These are phyloP conservation scores for Xestia c-nigrum DNA, from an alignment of 2,888 invertebrate species.

Conservation along the genomic window DNA sequence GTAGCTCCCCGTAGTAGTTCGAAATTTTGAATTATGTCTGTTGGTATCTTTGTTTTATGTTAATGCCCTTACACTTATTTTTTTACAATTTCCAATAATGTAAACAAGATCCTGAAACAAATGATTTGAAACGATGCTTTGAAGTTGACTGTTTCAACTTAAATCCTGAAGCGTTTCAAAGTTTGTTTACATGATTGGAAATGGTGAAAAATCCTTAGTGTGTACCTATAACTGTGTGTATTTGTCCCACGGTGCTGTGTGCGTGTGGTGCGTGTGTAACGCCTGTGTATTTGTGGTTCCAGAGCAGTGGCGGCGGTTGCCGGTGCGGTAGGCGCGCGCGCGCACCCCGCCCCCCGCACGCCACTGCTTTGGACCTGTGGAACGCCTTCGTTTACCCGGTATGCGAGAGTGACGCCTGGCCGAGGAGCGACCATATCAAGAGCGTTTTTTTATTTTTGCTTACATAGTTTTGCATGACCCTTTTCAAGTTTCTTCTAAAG, in stretches of 20 bases:
- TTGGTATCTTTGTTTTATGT: slow-evolving; percentile 63
- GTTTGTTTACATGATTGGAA: slow-evolving; percentile 40
- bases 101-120: slow-evolving; percentile 31
- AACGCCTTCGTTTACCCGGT: slow-evolving; percentile 93
- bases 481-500: slow-evolving; percentile 16
- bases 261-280: slow-evolving; percentile 81
- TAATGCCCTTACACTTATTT: slow-evolving; percentile 39
- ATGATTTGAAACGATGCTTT: not conserved
- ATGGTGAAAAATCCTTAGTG: slow-evolving; percentile 23
- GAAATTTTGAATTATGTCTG: slow-evolving; percentile 51
- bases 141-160: not conserved
- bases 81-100: slow-evolving; percentile 46
- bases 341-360: slow-evolving; percentile 93
- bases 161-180: slow-evolving; percentile 22
- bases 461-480: slow-evolving; percentile 51
- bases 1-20: slow-evolving; percentile 47
- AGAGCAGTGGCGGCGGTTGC: slow-evolving; percentile 91
- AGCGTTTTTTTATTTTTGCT: slow-evolving; percentile 60
- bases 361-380: slow-evolving; percentile 92
- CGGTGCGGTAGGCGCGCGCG: slow-evolving; percentile 91
- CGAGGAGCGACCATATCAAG: slow-evolving; percentile 80
- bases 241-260: slow-evolving; percentile 67
- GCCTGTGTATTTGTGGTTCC: slow-evolving; percentile 89
- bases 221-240: slow-evolving; percentile 65
- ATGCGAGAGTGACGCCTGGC: slow-evolving; percentile 86